phyloP scores from a whole-genome alignment of 2,888 invertebrate species.

The Mechanitis mazaeus region DNA sequence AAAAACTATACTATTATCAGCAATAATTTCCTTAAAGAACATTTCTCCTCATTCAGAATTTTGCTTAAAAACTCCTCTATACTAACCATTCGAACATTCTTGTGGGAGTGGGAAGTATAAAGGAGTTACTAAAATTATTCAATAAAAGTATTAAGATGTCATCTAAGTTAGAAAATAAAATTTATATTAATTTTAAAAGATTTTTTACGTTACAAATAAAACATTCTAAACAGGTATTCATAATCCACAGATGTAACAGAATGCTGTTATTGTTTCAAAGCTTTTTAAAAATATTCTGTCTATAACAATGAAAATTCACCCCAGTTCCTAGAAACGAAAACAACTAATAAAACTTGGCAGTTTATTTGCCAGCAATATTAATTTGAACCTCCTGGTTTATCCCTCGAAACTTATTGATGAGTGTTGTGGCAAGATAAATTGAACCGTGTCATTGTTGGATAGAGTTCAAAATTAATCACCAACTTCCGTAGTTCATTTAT shows the following conservation, averaged over 20 bases:
- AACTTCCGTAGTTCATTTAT: slow-evolving; percentile 22
- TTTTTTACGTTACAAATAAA: no score
- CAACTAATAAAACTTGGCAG: slow-evolving; percentile 16
- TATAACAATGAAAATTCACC: slow-evolving; percentile 3
- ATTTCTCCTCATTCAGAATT: no score
- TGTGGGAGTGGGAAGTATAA: no score
- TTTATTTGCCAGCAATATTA: slow-evolving; percentile 20
- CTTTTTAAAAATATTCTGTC: slow-evolving; percentile 1
- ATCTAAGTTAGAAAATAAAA: no score
- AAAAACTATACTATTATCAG: no score
- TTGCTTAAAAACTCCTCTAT: no score
- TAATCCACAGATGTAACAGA: neutral
- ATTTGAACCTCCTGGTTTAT: slow-evolving; percentile 20
- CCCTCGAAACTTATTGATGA: slow-evolving; percentile 23
- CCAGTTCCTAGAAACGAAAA: slow-evolving; percentile 10
- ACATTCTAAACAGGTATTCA: neutral
- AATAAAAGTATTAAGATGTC: no score
- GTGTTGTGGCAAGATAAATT: slow-evolving; percentile 17
- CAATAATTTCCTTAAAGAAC: no score
- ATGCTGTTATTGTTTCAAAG: neutral
- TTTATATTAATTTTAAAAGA: no score
- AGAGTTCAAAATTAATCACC: slow-evolving; percentile 18
- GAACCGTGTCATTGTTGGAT: slow-evolving; percentile 13
- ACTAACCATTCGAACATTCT: no score
- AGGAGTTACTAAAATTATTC: no score